Conservation (phyloP, 1,140 invertebrate genomes). For the Aphaenogaster ashmeadi region DNA sequence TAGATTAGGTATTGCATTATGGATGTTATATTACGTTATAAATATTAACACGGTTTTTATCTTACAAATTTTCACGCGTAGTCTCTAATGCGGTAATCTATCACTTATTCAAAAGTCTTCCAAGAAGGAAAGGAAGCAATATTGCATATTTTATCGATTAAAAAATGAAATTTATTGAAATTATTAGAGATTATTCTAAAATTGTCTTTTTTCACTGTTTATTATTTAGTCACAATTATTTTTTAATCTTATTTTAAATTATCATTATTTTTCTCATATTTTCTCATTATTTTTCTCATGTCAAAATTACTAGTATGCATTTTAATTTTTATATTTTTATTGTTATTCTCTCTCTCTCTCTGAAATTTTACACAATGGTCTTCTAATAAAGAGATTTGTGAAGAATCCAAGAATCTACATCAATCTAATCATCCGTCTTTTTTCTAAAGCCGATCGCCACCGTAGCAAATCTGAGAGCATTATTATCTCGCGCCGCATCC, state of each 20-base stretch:
- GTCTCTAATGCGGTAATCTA: not conserved
- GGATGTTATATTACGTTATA: not conserved
- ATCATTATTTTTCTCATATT: not conserved
- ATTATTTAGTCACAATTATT: not conserved
- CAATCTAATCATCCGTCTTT: conserved; percentile 18
- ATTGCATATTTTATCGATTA: not conserved
- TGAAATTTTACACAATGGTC: not conserved
- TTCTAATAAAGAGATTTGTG: not conserved
- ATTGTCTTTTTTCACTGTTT: not conserved
- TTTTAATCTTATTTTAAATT: not conserved
- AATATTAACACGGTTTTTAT: not conserved
- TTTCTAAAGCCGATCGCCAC: conserved; percentile 27
- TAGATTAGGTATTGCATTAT: not conserved
- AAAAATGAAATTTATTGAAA: not conserved
- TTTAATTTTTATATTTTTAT: not conserved
- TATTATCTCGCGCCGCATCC: conserved; percentile 45
- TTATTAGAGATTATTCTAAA: not conserved
- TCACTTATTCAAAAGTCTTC: not conserved
- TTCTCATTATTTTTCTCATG: not conserved
- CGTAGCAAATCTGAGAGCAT: conserved; percentile 50
- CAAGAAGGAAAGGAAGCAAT: not conserved
- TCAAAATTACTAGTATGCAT: not conserved
- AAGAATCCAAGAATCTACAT: not conserved
- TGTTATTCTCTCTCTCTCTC: not conserved
- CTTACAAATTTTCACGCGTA: not conserved